Evolutionary conservation across 2,797 vertebrate species (phyloP).

Genomic region (Ptychobarbus kaznakovi): DNA sequence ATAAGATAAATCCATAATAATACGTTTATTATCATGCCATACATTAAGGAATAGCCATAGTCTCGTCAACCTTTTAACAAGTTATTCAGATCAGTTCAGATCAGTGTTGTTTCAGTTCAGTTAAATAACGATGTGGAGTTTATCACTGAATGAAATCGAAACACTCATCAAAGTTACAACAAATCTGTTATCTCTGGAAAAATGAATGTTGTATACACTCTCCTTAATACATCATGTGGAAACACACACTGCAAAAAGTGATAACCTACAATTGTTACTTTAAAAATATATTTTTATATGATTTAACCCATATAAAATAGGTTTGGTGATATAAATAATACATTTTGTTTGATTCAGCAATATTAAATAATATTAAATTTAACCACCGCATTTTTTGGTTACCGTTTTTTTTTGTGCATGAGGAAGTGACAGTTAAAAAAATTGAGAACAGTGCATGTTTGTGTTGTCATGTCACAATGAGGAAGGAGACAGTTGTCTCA

Average conservation of each 20-base stretch:
- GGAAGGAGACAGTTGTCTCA: conserved; percentile 20
- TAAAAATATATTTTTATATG: background rate
- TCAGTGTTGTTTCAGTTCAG: background rate
- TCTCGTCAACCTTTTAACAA: background rate
- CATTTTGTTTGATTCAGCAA: background rate
- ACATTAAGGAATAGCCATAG: background rate
- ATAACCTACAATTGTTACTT: background rate
- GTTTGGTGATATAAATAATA: background rate
- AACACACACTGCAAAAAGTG: background rate
- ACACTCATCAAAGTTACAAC: background rate
- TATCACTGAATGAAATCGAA: background rate
- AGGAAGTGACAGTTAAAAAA: conserved; percentile 46
- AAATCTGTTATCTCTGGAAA: background rate
- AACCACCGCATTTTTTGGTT: background rate
- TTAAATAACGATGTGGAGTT: background rate
- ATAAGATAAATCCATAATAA: background rate
- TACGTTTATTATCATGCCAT: background rate
- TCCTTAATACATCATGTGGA: background rate
- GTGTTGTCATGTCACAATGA: conserved; percentile 24
- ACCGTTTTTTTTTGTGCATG: background rate
- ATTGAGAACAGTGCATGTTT: conserved; percentile 4
- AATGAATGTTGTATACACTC: background rate
- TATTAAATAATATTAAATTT: background rate
- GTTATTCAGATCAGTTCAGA: background rate
- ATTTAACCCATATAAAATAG: background rate